Evolutionary conservation across 2,797 vertebrate species (phyloP).

Genomic region (Balearica regulorum): DNA sequence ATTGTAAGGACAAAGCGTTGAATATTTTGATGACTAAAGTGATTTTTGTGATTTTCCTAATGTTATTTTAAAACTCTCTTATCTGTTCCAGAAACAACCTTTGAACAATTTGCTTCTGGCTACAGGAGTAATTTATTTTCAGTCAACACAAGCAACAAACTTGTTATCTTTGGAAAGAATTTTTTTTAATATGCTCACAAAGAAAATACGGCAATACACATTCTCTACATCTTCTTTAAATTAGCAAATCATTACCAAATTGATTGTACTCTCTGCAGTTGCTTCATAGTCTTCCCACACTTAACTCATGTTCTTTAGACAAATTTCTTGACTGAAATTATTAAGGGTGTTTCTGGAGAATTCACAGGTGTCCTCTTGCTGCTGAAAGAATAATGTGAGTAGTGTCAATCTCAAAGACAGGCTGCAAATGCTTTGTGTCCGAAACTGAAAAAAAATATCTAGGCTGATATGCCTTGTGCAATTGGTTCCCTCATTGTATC

Average conservation of each 20-base stretch:
- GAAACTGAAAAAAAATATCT: neutral
- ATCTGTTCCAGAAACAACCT: neutral
- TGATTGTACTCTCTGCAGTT: neutral
- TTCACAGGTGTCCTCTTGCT: neutral
- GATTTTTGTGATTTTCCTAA: neutral
- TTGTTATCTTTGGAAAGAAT: neutral
- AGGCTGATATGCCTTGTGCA: neutral
- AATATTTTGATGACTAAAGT: neutral
- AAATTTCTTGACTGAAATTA: neutral
- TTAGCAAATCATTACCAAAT: neutral
- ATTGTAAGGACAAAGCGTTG: neutral
- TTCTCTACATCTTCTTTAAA: neutral
- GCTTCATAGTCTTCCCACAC: neutral
- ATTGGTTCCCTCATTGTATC: neutral
- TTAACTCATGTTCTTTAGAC: neutral
- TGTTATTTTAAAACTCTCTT: neutral
- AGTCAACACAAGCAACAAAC: neutral
- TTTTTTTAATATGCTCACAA: neutral
- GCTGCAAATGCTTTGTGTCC: neutral
- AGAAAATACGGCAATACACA: neutral
- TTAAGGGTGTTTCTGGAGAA: neutral
- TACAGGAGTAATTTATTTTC: neutral
- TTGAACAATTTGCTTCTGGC: neutral
- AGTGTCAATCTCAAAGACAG: neutral
- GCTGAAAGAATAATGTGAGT: neutral